phyloP scores from a whole-genome alignment of 2,888 invertebrate species.

The Patella depressa region DNA sequence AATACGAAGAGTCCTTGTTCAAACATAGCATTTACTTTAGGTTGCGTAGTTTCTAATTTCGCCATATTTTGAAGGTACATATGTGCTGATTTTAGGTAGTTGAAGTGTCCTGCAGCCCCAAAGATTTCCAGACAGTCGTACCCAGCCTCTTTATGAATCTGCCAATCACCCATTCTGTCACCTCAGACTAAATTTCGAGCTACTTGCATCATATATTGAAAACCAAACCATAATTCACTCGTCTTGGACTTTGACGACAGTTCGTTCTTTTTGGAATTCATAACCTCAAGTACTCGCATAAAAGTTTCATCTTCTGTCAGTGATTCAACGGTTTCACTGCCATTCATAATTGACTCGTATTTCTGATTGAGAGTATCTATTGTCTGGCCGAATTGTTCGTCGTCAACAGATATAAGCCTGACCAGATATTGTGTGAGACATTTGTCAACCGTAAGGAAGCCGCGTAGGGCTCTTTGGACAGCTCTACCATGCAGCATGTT shows the following conservation, averaged over 20 bases:
- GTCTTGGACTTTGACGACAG: not conserved
- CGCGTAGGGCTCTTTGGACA: not conserved
- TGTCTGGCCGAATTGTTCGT: not conserved
- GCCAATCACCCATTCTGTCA: not conserved
- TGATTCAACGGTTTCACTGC: not conserved
- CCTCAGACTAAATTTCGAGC: not conserved
- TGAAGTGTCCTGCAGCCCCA: slow-evolving; percentile 30
- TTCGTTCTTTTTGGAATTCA: not conserved
- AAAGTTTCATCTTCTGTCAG: not conserved
- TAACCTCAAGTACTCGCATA: not conserved
- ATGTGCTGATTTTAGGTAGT: slow-evolving; percentile 34
- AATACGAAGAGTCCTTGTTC: slow-evolving; percentile 28
- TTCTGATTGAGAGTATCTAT: not conserved
- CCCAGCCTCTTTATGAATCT: slow-evolving; percentile 26
- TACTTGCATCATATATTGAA: not conserved
- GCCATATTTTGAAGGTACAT: slow-evolving; percentile 30
- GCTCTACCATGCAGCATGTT: not conserved
- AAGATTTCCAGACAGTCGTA: slow-evolving; percentile 30
- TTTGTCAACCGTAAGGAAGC: not conserved
- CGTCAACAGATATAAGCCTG: not conserved
- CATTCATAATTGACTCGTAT: not conserved
- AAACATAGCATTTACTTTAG: slow-evolving; percentile 25
- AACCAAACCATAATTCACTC: not conserved
- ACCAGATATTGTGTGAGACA: not conserved
- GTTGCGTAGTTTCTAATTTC: slow-evolving; percentile 22